phyloP scores from a whole-genome alignment of 64 coral and sea anemone genomes.

The Stichodactyla helianthus region DNA sequence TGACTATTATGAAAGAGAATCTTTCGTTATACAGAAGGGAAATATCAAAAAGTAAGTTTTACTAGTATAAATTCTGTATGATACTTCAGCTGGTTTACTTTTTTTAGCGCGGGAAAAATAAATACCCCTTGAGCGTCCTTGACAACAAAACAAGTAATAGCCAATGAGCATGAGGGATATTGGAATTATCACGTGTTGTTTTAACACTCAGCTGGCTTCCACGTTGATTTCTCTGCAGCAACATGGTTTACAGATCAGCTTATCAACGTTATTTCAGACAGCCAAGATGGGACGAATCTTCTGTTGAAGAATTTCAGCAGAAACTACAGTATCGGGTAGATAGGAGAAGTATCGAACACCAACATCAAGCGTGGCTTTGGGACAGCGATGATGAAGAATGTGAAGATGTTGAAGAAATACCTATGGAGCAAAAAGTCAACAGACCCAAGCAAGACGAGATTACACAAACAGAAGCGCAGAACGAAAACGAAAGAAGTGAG shows the following conservation, averaged over 20 bases:
- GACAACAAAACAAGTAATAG: constrained; percentile 5
- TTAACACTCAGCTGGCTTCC: constrained; percentile 33
- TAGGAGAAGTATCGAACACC: constrained; percentile 85
- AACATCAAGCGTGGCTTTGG: constrained; percentile 83
- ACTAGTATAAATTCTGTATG: background rate
- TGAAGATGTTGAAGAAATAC: constrained; percentile 73
- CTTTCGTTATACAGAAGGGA: background rate
- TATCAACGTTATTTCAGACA: constrained; percentile 65
- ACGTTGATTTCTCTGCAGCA: constrained; percentile 17
- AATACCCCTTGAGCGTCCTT: constrained; percentile 10
- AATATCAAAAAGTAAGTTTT: background rate
- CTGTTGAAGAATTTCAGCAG: constrained; percentile 71
- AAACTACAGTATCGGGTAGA: constrained; percentile 83
- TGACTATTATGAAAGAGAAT: background rate
- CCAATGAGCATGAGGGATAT: background rate
- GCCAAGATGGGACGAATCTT: constrained; percentile 87
- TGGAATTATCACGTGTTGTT: constrained; percentile 2
- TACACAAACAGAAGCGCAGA: background rate
- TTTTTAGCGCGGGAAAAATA: constrained; percentile 7
- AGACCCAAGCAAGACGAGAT: constrained; percentile 3
- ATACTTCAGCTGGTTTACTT: background rate
- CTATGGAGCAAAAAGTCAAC: background rate
- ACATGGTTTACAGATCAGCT: constrained; percentile 76
- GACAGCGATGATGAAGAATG: constrained; percentile 70
- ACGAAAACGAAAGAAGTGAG: constrained; percentile 11